phyloP scores from a whole-genome alignment of 2,113 vertebrate genomes.

The Atlantisia rogersi region DNA sequence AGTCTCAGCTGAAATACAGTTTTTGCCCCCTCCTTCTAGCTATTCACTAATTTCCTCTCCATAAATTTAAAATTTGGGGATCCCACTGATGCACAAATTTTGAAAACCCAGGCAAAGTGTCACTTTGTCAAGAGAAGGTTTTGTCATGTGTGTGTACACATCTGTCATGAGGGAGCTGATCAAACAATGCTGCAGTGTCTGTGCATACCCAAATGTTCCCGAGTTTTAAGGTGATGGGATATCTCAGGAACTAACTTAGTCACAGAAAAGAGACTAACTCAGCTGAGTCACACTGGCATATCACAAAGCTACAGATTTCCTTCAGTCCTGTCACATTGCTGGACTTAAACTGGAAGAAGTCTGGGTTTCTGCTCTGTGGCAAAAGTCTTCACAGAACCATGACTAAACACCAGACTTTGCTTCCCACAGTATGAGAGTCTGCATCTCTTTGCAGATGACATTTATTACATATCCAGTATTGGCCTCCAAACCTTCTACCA shows the following conservation, averaged over 20 bases:
- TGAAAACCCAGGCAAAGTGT: neutral
- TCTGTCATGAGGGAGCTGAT: neutral
- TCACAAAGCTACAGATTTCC: neutral
- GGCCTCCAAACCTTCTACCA: neutral
- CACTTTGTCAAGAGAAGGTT: neutral
- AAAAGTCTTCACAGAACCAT: neutral
- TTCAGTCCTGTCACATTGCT: neutral
- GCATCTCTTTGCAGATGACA: neutral
- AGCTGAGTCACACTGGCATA: neutral
- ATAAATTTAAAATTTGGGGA: neutral
- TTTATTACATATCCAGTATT: neutral
- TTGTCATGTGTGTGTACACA: rapidly evolving
- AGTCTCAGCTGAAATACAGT: neutral
- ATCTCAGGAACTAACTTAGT: neutral
- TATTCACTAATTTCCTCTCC: neutral
- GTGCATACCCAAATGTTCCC: neutral
- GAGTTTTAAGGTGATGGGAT: neutral
- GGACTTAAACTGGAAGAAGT: neutral
- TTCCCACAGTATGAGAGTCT: neutral
- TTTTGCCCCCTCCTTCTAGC: neutral
- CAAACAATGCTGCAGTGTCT: neutral
- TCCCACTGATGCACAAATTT: neutral
- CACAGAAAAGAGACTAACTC: neutral
- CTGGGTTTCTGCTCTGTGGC: neutral
- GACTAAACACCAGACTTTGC: neutral